Percentiles rank a stretch among this genome's conserved stretches.
Evolutionary conservation across 1,140 invertebrate genomes (phyloP).

Genomic region (Diploscapter pachys): DNA sequence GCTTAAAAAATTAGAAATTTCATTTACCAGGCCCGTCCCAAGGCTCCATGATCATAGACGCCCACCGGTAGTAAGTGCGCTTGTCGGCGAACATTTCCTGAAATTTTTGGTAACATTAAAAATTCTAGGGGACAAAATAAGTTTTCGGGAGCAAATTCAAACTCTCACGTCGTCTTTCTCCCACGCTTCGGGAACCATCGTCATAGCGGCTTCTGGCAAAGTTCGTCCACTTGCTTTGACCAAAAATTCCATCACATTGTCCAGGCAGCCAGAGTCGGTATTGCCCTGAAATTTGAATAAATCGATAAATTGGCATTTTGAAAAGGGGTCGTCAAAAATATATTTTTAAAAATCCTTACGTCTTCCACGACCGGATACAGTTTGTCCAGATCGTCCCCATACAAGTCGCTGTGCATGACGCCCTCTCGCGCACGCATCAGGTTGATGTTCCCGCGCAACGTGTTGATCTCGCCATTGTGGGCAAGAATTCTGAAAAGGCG

Average conservation of each 20-base stretch:
- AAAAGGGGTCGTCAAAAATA: not conserved
- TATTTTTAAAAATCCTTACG: slow-evolving; percentile 8
- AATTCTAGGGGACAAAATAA: slow-evolving; percentile 5
- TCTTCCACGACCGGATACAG: slow-evolving; percentile 97
- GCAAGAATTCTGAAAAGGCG: slow-evolving; percentile 74
- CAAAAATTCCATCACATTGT: slow-evolving; percentile 95
- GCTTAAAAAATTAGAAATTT: not conserved
- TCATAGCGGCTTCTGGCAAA: slow-evolving; percentile 94
- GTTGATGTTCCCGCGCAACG: slow-evolving; percentile 93
- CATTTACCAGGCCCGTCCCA: slow-evolving; percentile 80
- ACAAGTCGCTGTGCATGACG: slow-evolving; percentile 83
- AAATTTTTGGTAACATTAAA: slow-evolving; percentile 21
- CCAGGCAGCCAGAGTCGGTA: slow-evolving; percentile 91
- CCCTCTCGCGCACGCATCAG: slow-evolving; percentile 97
- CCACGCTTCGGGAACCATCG: slow-evolving; percentile 99
- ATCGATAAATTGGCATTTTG: slow-evolving; percentile 20
- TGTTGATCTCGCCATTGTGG: slow-evolving; percentile 99
- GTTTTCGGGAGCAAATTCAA: too few relatives aligned
- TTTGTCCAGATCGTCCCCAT: slow-evolving; percentile 76
- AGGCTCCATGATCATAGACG: slow-evolving; percentile 93
- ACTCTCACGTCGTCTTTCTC: slow-evolving; percentile 74
- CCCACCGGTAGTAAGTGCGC: slow-evolving; percentile 93
- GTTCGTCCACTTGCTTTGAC: slow-evolving; percentile 83
- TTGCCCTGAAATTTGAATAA: slow-evolving; percentile 66
- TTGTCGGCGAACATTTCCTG: slow-evolving; percentile 83